Percentiles rank a stretch among this genome's conserved stretches.
phyloP scores from a whole-genome alignment of 2,113 vertebrate genomes.

The Ptychochromis oligacanthus region DNA sequence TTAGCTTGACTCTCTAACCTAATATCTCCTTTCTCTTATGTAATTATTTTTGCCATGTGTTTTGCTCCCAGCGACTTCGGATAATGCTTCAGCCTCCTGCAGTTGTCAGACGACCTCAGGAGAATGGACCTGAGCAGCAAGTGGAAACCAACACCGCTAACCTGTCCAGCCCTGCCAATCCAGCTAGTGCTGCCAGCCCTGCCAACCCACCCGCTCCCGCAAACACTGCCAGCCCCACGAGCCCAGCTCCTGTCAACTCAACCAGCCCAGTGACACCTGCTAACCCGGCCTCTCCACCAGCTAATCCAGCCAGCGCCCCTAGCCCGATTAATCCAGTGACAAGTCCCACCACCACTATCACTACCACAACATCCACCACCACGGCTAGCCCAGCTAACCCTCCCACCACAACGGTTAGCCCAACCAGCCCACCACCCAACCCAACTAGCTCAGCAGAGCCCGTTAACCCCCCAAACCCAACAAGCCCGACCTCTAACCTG shows the following conservation, averaged over 20 bases:
- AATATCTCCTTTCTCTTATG: background rate
- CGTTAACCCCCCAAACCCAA: slow-evolving; percentile 58
- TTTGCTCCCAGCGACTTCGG: slow-evolving; percentile 85
- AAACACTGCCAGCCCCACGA: slow-evolving; percentile 51
- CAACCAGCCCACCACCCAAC: slow-evolving; percentile 61
- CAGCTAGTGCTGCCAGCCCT: slow-evolving; percentile 38
- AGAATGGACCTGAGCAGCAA: slow-evolving; percentile 92
- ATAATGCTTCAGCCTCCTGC: slow-evolving; percentile 92
- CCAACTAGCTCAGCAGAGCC: slow-evolving; percentile 65
- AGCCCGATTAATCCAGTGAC: slow-evolving; percentile 61
- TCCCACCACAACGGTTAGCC: slow-evolving; percentile 60
- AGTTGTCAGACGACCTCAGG: slow-evolving; percentile 83
- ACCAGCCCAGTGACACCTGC: slow-evolving; percentile 55
- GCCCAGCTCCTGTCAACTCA: slow-evolving; percentile 72
- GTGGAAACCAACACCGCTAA: slow-evolving; percentile 67
- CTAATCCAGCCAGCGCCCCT: slow-evolving; percentile 73
- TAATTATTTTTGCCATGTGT: background rate
- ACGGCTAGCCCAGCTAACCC: slow-evolving; percentile 40
- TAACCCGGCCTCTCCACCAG: slow-evolving; percentile 21
- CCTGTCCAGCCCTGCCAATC: slow-evolving; percentile 60
- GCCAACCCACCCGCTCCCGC: slow-evolving; percentile 19
- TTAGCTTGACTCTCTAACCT: background rate
- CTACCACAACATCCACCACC: slow-evolving; percentile 40
- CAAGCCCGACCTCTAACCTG: slow-evolving; percentile 82
- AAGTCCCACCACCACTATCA: slow-evolving; percentile 45